Evolutionary conservation across 2,797 vertebrate genomes (phyloP).

Genomic region (Argyrosomus regius): DNA sequence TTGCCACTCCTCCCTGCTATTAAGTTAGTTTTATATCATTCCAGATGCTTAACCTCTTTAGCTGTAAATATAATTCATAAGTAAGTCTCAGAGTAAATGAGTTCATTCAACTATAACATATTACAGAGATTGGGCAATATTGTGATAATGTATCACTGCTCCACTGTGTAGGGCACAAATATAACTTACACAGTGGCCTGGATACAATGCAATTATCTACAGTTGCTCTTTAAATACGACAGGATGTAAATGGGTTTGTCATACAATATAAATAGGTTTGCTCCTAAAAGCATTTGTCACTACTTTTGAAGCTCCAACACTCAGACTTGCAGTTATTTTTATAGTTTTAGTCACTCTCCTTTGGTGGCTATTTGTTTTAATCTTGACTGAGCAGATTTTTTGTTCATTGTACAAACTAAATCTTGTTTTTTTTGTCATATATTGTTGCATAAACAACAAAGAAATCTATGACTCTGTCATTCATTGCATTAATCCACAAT

Average conservation of each 20-base stretch:
- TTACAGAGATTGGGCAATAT: slow-evolving; percentile 55
- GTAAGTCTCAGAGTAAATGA: slow-evolving; percentile 58
- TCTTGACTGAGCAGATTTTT: slow-evolving; percentile 18
- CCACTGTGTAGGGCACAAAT: slow-evolving; percentile 59
- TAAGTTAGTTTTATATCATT: slow-evolving; percentile 76
- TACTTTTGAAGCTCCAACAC: slow-evolving; percentile 39
- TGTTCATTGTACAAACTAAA: slow-evolving; percentile 29
- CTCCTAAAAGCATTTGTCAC: slow-evolving; percentile 48
- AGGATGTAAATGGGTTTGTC: slow-evolving; percentile 69
- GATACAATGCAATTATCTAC: slow-evolving; percentile 68
- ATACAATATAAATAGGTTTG: slow-evolving; percentile 56
- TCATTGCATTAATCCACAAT: slow-evolving; percentile 33
- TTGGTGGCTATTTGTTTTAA: slow-evolving; percentile 30
- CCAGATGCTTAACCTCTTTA: slow-evolving; percentile 74
- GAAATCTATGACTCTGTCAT: slow-evolving; percentile 27
- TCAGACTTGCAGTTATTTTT: slow-evolving; percentile 28
- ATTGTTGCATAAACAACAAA: slow-evolving; percentile 42
- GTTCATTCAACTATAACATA: slow-evolving; percentile 67
- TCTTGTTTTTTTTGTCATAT: slow-evolving; percentile 17
- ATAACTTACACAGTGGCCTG: slow-evolving; percentile 71
- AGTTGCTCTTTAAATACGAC: slow-evolving; percentile 74
- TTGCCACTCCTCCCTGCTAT: slow-evolving; percentile 65
- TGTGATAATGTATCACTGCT: slow-evolving; percentile 65
- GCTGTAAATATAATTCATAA: slow-evolving; percentile 63
- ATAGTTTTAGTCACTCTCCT: slow-evolving; percentile 14